phyloP scores from a whole-genome alignment of 2,888 invertebrate genomes.

The Clitarchus hookeri region DNA sequence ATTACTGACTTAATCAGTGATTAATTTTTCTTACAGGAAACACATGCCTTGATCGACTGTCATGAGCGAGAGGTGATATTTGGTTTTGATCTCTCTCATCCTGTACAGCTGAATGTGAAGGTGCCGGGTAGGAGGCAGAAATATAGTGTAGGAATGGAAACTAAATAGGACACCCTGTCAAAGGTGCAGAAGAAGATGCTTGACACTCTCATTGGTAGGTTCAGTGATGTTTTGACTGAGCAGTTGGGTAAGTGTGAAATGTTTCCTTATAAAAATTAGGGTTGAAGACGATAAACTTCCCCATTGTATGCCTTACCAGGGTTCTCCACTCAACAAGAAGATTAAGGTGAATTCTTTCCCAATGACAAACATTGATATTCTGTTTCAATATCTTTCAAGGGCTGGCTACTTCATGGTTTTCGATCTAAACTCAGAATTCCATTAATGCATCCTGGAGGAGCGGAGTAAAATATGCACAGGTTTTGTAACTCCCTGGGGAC shows the following conservation, averaged over 20 bases:
- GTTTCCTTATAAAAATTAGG: neutral
- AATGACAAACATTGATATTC: too few species aligned
- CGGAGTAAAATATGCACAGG: neutral
- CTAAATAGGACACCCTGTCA: too few species aligned
- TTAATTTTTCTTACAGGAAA: neutral
- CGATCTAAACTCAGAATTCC: neutral
- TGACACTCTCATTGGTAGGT: too few species aligned
- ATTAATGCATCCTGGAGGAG: neutral
- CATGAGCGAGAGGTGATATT: neutral
- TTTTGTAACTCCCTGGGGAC: conserved; percentile 1
- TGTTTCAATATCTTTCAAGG: too few species aligned
- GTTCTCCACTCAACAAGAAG: too few species aligned
- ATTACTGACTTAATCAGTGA: neutral
- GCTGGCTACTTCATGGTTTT: neutral
- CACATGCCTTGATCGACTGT: too few species aligned
- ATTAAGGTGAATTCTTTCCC: too few species aligned
- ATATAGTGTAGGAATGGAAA: neutral
- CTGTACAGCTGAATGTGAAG: neutral
- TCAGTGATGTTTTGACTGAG: too few species aligned
- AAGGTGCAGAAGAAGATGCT: too few species aligned
- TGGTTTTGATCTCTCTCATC: neutral
- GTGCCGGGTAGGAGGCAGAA: too few species aligned
- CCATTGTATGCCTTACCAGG: neutral
- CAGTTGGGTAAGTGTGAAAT: neutral
- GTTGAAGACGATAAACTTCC: neutral